These are phyloP conservation scores for Cantharis nigra DNA, from an alignment of 2,888 invertebrate species.

Conservation along the genomic window DNA sequence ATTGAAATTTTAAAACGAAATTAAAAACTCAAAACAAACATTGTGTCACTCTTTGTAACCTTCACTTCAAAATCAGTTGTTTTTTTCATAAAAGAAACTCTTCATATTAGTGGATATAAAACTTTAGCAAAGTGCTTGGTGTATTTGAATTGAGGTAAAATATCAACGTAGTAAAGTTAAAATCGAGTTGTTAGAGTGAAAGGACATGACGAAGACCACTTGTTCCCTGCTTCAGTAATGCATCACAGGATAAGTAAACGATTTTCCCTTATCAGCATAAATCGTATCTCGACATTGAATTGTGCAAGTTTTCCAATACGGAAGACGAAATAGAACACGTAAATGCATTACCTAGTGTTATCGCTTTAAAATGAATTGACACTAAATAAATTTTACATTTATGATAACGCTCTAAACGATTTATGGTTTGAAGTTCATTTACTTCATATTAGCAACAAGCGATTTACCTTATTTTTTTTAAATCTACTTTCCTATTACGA, in stretches of 20 bases:
- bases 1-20: neutral
- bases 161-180: neutral
- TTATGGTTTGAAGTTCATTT: neutral
- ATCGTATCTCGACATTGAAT: conserved; percentile 8
- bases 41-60: too few species aligned
- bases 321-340: conserved; percentile 5
- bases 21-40: neutral
- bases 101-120: neutral
- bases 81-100: neutral
- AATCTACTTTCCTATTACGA: neutral
- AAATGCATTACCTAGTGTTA: conserved; percentile 15
- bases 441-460: neutral
- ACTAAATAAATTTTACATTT: conserved; percentile 8
- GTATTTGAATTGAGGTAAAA: neutral
- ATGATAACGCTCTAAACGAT: neutral
- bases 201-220: conserved; percentile 16
- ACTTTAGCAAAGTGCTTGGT: neutral
- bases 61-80: neutral
- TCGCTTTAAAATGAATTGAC: conserved; percentile 5
- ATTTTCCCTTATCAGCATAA: conserved; percentile 21
- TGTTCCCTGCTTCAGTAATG: conserved; percentile 9
- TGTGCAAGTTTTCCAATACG: conserved; percentile 12
- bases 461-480: neutral
- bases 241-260: conserved; percentile 6
- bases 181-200: conserved; percentile 14